Percentiles rank a stretch among this genome's conserved stretches.
These are phyloP conservation scores for Drosophila hydei DNA, from an alignment of 1,140 invertebrate species.

Conservation along the genomic window DNA sequence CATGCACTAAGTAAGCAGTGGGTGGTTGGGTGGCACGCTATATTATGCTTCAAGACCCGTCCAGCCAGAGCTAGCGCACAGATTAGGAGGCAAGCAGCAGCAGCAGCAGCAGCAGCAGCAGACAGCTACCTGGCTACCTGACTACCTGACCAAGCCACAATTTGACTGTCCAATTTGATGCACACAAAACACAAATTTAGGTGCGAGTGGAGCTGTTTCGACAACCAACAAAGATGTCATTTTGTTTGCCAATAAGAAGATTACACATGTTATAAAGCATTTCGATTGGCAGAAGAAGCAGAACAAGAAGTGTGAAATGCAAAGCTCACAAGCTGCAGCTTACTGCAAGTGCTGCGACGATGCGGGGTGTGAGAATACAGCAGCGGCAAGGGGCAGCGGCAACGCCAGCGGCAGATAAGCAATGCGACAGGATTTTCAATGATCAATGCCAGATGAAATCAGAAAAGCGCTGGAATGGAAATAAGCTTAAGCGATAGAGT, in stretches of 20 bases:
- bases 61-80: background rate
- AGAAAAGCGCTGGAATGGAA: too few relatives aligned
- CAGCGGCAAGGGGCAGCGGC: too few relatives aligned
- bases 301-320: constrained; percentile 4
- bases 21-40: background rate
- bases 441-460: constrained; percentile 8
- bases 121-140: background rate
- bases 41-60: background rate
- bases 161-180: constrained; percentile 72
- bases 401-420: background rate
- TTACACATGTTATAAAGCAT: constrained; percentile 44
- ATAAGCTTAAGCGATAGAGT: too few relatives aligned
- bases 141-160: constrained; percentile 59
- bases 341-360: constrained; percentile 6
- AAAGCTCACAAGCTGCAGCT: constrained; percentile 17
- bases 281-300: background rate
- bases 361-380: too few relatives aligned
- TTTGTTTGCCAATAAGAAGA: constrained; percentile 68
- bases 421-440: background rate
- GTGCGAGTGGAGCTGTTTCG: background rate
- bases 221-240: constrained; percentile 45
- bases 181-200: constrained; percentile 67
- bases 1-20: constrained; percentile 43
- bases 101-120: background rate
- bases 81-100: constrained; percentile 3